Conservation (phyloP, 2,797 vertebrate genomes). For the Tauraco hartlaubi region DNA sequence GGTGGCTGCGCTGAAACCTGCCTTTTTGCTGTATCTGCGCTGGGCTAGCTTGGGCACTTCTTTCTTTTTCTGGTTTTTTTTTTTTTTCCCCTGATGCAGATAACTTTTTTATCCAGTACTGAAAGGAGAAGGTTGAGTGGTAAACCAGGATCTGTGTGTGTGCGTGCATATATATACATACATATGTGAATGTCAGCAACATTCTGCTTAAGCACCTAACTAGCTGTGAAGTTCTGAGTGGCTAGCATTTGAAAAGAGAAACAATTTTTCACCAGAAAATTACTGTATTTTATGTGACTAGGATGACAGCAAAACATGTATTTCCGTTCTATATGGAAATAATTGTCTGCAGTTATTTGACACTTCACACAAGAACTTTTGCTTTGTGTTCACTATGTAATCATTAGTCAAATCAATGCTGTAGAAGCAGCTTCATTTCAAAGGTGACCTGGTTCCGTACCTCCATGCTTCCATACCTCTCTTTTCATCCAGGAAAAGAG, state of each 20-base stretch:
- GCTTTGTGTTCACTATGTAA: neutral
- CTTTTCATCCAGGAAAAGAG: neutral
- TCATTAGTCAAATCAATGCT: neutral
- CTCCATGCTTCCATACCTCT: neutral
- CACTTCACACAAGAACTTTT: neutral
- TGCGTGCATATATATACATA: neutral
- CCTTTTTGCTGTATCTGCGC: conserved; percentile 34
- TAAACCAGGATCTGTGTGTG: neutral
- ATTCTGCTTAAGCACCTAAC: neutral
- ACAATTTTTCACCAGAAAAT: neutral
- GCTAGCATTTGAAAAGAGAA: neutral
- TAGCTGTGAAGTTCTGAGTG: neutral
- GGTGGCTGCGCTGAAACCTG: conserved; percentile 76
- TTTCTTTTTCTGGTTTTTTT: neutral
- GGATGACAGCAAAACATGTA: neutral
- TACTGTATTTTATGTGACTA: neutral
- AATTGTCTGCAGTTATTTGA: neutral
- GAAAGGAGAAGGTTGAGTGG: neutral
- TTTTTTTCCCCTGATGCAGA: neutral
- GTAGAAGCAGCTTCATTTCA: neutral
- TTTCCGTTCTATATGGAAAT: neutral
- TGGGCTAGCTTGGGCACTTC: conserved; percentile 26
- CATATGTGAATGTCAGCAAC: neutral
- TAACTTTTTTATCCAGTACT: neutral
- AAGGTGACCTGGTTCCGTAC: neutral